Evolutionary conservation across 2,797 vertebrate genomes (phyloP), one percentile per base, ranked within the genome.

Genomic region (Pangasius krempfi): DNA sequence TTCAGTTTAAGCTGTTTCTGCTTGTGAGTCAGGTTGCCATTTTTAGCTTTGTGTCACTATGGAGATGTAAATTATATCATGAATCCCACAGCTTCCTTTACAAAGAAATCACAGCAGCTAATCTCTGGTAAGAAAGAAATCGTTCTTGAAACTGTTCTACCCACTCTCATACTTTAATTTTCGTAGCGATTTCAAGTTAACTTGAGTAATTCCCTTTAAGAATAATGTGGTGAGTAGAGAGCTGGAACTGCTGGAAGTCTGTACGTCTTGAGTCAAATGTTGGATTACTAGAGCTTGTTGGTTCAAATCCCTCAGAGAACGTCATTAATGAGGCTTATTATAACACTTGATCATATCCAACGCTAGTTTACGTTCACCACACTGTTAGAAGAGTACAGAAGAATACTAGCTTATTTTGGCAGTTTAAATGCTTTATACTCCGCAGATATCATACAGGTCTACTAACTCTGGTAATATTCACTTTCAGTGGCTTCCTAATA

Each of bases 11-110:
- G 20, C 47, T 13, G n/a, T 85, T 70, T 85, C 83, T 70, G 47
- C 83, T 70, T 54, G 30, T 54, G 64, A 70, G 83, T 85, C 83
- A 54, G 64, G 20, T 85, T 54, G 47, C 64, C 64, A 37, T 70
- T 84, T 84, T 84, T 85, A 85, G 47, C 83, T 85, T 85, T 33
- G 18, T 8, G 30, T 85, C 83, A 70, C 47, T 85, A 85, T 70
- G 83, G 64, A 85, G 83, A 85, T 25, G 64, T 70, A 70, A 52
- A 83, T 47, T 64, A n/a, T 82, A 54, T 85, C 47, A 85, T 37
- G 50, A 70, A 37, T 70, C 20, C 27, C 64, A 33, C 47, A 52
- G 64, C 58, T 83, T 47, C 64, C 81, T 27, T 44, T 62, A 62
- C 13, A 40, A 37, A 82, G 13, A 83, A 82, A 62, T 62, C 80